Evolutionary conservation across 2,888 invertebrate genomes (phyloP).

Genomic region (Andrena trimmerana): DNA sequence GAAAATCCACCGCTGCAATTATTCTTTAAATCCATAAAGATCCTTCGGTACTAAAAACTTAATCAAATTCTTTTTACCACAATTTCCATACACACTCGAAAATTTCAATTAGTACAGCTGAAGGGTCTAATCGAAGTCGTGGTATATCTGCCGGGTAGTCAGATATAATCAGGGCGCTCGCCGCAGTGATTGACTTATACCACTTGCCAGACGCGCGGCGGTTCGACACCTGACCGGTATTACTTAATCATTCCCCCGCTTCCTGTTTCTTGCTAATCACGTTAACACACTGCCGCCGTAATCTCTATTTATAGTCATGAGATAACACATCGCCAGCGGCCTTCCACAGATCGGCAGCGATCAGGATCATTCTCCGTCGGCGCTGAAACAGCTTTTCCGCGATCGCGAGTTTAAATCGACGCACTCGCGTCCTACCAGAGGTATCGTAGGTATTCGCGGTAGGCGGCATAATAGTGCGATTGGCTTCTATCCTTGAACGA

Average conservation of each 20-base stretch:
- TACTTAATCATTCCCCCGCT: constrained; percentile 44
- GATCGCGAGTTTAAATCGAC: not conserved
- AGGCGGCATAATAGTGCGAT: not conserved
- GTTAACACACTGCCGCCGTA: constrained; percentile 71
- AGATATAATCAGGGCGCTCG: too few relatives aligned
- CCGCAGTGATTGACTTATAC: too few relatives aligned
- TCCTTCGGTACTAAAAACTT: too few relatives aligned
- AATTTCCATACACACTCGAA: too few relatives aligned
- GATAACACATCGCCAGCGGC: constrained; percentile 58
- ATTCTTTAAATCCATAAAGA: too few relatives aligned
- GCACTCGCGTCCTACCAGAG: not conserved
- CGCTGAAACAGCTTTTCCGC: not conserved
- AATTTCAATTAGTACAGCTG: too few relatives aligned
- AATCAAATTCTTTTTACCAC: too few relatives aligned
- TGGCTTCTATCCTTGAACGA: constrained; percentile 1
- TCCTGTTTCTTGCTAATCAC: constrained; percentile 62
- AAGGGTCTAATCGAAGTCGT: too few relatives aligned
- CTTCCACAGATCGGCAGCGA: constrained; percentile 19
- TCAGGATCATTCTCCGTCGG: not conserved
- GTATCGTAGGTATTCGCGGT: not conserved
- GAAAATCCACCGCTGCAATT: too few relatives aligned
- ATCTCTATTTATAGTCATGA: constrained; percentile 81
- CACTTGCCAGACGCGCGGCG: too few relatives aligned
- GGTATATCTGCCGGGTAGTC: too few relatives aligned
- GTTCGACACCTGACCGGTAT: constrained; percentile 53